Evolutionary conservation across 2,888 invertebrate genomes (phyloP).

Genomic region (Agrilus mali): DNA sequence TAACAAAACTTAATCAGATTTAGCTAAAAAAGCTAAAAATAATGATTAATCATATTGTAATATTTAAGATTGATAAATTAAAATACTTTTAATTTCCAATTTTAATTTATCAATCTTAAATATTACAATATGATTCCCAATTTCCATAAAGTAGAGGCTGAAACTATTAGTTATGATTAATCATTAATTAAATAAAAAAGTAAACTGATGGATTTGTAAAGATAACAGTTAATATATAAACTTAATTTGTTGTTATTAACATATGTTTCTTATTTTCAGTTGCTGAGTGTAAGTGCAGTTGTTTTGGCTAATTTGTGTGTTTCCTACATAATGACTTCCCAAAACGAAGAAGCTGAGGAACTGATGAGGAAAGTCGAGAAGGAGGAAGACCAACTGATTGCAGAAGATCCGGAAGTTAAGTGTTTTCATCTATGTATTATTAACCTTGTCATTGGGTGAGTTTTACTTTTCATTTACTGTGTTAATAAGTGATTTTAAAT

Average conservation of each 20-base stretch:
- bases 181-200: too few relatives aligned
- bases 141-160: too few relatives aligned
- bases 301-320: slow-evolving; percentile 97
- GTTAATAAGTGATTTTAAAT: not conserved
- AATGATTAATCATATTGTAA: too few relatives aligned
- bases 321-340: slow-evolving; percentile 97
- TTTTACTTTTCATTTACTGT: not conserved
- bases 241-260: not conserved
- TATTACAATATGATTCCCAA: too few relatives aligned
- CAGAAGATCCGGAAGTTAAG: slow-evolving; percentile 88
- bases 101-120: too few relatives aligned
- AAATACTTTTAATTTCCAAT: too few relatives aligned
- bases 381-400: slow-evolving; percentile 87
- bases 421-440: slow-evolving; percentile 95
- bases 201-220: too few relatives aligned
- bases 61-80: too few relatives aligned
- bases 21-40: too few relatives aligned
- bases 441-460: slow-evolving; percentile 89
- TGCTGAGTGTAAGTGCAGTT: slow-evolving; percentile 91
- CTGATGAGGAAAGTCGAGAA: slow-evolving; percentile 97
- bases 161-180: not conserved
- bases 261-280: slow-evolving; percentile 36
- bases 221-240: too few relatives aligned
- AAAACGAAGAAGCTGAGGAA: slow-evolving; percentile 97
- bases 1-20: too few relatives aligned